Evolutionary conservation across 1,140 invertebrate genomes (phyloP).

Genomic region (Phenacoccus solenopsis): DNA sequence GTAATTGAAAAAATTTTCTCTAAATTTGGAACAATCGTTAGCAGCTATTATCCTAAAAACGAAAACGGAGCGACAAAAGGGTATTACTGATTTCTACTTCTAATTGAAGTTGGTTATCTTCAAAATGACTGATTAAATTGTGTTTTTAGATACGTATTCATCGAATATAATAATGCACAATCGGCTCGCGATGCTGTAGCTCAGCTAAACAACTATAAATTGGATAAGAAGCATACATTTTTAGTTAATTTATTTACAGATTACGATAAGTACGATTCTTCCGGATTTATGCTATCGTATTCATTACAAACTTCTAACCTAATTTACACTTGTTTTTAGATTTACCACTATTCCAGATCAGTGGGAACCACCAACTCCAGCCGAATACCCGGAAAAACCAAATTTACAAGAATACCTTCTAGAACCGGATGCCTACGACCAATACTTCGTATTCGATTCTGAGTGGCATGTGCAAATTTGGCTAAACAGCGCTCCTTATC

Average conservation of each 20-base stretch:
- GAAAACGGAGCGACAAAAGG: constrained; percentile 80
- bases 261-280: constrained; percentile 66
- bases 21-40: constrained; percentile 82
- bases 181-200: constrained; percentile 79
- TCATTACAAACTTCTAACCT: too few relatives aligned
- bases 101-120: not conserved
- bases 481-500: constrained; percentile 81
- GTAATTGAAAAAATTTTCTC: constrained; percentile 86
- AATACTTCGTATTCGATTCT: constrained; percentile 76
- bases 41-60: constrained; percentile 76
- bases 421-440: constrained; percentile 89
- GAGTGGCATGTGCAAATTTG: constrained; percentile 65
- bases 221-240: constrained; percentile 94
- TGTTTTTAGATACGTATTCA: constrained; percentile 63
- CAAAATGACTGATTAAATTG: not conserved
- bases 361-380: constrained; percentile 78
- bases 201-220: constrained; percentile 78
- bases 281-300: not conserved
- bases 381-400: constrained; percentile 73
- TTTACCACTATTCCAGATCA: constrained; percentile 83
- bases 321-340: constrained; percentile 36
- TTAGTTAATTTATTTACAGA: constrained; percentile 91
- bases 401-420: constrained; percentile 85
- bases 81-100: constrained; percentile 37
- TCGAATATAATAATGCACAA: constrained; percentile 73